phyloP scores from a whole-genome alignment of 2,113 vertebrate genomes.

The Orycteropus afer region DNA sequence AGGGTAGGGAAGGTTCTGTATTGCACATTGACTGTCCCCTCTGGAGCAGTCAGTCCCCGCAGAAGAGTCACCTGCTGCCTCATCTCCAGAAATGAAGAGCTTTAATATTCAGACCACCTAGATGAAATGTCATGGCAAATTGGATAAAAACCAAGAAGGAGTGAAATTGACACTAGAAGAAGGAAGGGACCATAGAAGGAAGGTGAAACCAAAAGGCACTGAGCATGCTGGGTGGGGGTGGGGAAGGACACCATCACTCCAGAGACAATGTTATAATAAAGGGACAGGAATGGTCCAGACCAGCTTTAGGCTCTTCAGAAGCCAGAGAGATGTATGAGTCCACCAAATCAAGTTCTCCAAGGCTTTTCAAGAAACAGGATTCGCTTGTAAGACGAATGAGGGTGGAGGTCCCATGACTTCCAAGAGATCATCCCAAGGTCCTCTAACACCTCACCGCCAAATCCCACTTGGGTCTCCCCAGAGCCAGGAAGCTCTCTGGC shows the following conservation, averaged over 20 bases:
- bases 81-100: conserved; percentile 75
- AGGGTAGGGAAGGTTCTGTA: conserved; percentile 57
- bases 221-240: conserved; percentile 78
- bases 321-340: conserved; percentile 63
- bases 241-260: conserved; percentile 73
- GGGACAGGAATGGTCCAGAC: conserved; percentile 68
- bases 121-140: conserved; percentile 88
- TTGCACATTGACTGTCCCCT: conserved; percentile 74
- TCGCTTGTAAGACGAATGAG: conserved; percentile 25
- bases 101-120: conserved; percentile 81
- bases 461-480: conserved; percentile 64
- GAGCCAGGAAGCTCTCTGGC: conserved; percentile 60
- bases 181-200: conserved; percentile 31
- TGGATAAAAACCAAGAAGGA: conserved; percentile 77
- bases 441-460: neutral
- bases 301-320: conserved; percentile 72
- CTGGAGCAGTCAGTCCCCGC: conserved; percentile 59
- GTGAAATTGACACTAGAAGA: conserved; percentile 46
- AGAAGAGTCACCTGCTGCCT: conserved; percentile 69
- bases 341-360: conserved; percentile 64
- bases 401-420: neutral
- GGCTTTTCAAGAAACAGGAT: conserved; percentile 68
- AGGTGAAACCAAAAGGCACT: conserved; percentile 82
- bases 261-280: conserved; percentile 61
- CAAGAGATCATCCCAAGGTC: neutral